phyloP scores from a whole-genome alignment of 2,113 vertebrate species.

The Carassius auratus region DNA sequence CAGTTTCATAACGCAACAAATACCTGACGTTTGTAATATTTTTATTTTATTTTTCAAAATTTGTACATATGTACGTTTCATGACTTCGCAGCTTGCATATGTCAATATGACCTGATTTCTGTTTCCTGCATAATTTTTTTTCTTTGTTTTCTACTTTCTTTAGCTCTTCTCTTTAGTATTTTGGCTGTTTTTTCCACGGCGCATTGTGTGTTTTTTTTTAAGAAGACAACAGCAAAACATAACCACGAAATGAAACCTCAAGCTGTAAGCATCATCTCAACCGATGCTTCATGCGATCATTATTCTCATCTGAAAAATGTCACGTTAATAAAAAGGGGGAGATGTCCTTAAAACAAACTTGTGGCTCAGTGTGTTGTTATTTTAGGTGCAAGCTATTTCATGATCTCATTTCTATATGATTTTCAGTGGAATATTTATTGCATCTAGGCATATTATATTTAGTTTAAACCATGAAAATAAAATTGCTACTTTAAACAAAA shows the following conservation, averaged over 20 bases:
- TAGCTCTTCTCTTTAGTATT: slow-evolving; percentile 39
- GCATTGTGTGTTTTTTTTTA: not conserved
- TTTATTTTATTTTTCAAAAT: no score
- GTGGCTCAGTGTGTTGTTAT: not conserved
- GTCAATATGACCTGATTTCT: slow-evolving; percentile 38
- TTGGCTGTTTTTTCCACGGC: slow-evolving; percentile 40
- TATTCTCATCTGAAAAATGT: slow-evolving; percentile 39
- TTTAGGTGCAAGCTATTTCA: not conserved
- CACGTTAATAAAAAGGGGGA: slow-evolving; percentile 30
- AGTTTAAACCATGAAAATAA: not conserved
- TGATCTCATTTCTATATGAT: not conserved
- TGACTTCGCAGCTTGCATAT: slow-evolving; percentile 61
- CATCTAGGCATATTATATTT: not conserved
- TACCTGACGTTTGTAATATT: not conserved
- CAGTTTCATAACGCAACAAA: not conserved
- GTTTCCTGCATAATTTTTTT: slow-evolving; percentile 41
- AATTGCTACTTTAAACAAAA: not conserved
- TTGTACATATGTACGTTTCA: slow-evolving; percentile 64
- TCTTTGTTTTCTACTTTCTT: slow-evolving; percentile 23
- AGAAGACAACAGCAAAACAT: slow-evolving; percentile 34
- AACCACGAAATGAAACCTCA: slow-evolving; percentile 16
- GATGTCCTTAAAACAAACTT: not conserved
- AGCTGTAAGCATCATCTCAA: slow-evolving; percentile 35
- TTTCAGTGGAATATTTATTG: not conserved
- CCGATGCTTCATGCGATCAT: slow-evolving; percentile 10